Evolutionary conservation across 2,888 invertebrate genomes (phyloP).

Genomic region (Amiota mariae): DNA sequence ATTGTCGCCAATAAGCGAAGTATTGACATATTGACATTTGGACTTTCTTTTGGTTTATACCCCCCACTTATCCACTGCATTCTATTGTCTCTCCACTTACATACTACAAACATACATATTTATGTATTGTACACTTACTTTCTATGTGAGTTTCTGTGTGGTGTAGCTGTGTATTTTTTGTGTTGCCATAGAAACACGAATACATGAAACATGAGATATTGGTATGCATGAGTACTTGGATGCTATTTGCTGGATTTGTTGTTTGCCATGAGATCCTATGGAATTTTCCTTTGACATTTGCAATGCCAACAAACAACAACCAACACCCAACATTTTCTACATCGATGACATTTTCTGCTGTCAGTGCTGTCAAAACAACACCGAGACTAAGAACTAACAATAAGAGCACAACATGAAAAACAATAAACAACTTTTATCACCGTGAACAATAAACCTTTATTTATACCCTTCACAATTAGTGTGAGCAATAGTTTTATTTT

Average conservation of each 20-base stretch:
- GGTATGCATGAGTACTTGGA: not conserved
- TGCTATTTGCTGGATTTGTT: not conserved
- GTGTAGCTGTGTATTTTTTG: not conserved
- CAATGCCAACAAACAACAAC: slow-evolving; percentile 8
- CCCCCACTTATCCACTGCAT: too few species aligned
- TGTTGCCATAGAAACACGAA: not conserved
- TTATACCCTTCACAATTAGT: too few species aligned
- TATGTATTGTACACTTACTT: not conserved
- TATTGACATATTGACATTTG: slow-evolving; percentile 8
- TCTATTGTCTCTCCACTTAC: not conserved
- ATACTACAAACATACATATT: not conserved
- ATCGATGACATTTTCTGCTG: slow-evolving; percentile 5
- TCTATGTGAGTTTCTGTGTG: not conserved
- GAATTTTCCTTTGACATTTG: slow-evolving; percentile 9
- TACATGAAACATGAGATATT: not conserved
- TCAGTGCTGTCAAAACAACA: not conserved
- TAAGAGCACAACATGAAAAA: not conserved
- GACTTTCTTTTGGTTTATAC: not conserved
- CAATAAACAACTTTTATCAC: slow-evolving; percentile 2
- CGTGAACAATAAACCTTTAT: not conserved
- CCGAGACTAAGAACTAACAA: not conserved
- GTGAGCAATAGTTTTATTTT: not conserved
- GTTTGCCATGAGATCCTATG: too few species aligned
- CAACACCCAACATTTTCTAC: not conserved
- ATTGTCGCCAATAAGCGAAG: not conserved